Conservation (phyloP, 1,140 invertebrate genomes). For the Drosophila dunni region DNA sequence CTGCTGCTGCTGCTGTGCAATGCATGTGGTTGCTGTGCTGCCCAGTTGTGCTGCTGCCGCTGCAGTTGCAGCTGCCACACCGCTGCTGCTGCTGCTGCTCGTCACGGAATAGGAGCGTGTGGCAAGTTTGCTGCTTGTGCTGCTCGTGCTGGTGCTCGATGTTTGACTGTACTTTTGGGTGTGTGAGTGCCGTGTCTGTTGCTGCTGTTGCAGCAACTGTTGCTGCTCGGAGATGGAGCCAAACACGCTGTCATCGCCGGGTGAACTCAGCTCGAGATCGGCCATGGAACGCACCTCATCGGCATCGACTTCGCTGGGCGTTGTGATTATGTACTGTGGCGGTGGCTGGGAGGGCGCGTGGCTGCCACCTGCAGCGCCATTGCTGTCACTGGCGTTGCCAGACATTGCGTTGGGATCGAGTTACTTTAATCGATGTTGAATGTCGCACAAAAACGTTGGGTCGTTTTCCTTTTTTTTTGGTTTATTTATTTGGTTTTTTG, state of each 20-base stretch:
- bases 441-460: not conserved
- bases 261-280: slow-evolving; percentile 64
- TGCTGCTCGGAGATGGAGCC: slow-evolving; percentile 33
- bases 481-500: not conserved
- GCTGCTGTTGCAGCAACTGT: slow-evolving; percentile 50
- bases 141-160: slow-evolving; percentile 32
- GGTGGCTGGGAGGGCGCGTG: slow-evolving; percentile 34
- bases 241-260: slow-evolving; percentile 53
- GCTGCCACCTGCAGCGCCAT: slow-evolving; percentile 26
- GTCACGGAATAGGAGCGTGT: slow-evolving; percentile 75
- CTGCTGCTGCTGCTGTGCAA: slow-evolving; percentile 19
- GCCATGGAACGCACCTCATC: slow-evolving; percentile 74
- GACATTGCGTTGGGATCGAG: slow-evolving; percentile 25
- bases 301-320: slow-evolving; percentile 79
- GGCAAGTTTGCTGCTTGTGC: slow-evolving; percentile 65
- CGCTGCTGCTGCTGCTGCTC: slow-evolving; percentile 54
- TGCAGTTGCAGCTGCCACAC: slow-evolving; percentile 8
- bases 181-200: slow-evolving; percentile 14
- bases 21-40: slow-evolving; percentile 36
- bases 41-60: slow-evolving; percentile 24
- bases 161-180: slow-evolving; percentile 37
- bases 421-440: slow-evolving; percentile 1
- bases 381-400: slow-evolving; percentile 35
- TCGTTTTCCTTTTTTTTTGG: not conserved
- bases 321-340: slow-evolving; percentile 83